Conservation (phyloP, 2,888 invertebrate genomes). For the Apocheima hispidaria region DNA sequence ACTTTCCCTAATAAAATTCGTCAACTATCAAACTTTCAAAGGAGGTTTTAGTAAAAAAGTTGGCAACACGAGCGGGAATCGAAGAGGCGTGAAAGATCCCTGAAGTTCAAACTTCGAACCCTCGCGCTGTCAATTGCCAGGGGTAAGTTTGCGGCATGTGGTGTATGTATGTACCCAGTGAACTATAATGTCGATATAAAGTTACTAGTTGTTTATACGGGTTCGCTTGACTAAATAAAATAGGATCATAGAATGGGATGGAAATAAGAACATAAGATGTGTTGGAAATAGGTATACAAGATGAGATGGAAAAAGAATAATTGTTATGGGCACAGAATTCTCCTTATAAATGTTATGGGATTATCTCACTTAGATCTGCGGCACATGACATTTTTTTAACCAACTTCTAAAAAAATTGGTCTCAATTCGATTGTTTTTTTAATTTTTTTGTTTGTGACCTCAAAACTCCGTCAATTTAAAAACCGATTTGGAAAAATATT, state of each 20-base stretch:
- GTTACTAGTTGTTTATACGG: background rate
- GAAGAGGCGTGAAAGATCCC: constrained; percentile 47
- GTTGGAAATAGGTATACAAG: too few relatives aligned
- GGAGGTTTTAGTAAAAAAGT: constrained; percentile 37
- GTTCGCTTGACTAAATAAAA: background rate
- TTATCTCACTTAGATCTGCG: too few relatives aligned
- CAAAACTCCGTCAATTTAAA: too few relatives aligned
- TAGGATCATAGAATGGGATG: background rate
- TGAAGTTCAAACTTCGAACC: constrained; percentile 48
- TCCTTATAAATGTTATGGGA: too few relatives aligned
- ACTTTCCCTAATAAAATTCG: constrained; percentile 15
- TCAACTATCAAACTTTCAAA: constrained; percentile 12
- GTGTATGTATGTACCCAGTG: too few relatives aligned
- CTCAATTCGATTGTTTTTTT: too few relatives aligned
- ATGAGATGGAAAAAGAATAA: too few relatives aligned
- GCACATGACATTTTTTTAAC: too few relatives aligned
- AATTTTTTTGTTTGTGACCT: too few relatives aligned
- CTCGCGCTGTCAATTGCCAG: constrained; percentile 50
- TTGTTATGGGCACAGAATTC: too few relatives aligned
- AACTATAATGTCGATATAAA: constrained; percentile 32
- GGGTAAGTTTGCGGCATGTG: constrained; percentile 42
- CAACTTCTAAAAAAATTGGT: too few relatives aligned
- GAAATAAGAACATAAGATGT: background rate
- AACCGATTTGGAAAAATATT: too few relatives aligned
- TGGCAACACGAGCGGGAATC: constrained; percentile 33